Conservation (phyloP, 2,113 vertebrate species). For the Chionis minor region DNA sequence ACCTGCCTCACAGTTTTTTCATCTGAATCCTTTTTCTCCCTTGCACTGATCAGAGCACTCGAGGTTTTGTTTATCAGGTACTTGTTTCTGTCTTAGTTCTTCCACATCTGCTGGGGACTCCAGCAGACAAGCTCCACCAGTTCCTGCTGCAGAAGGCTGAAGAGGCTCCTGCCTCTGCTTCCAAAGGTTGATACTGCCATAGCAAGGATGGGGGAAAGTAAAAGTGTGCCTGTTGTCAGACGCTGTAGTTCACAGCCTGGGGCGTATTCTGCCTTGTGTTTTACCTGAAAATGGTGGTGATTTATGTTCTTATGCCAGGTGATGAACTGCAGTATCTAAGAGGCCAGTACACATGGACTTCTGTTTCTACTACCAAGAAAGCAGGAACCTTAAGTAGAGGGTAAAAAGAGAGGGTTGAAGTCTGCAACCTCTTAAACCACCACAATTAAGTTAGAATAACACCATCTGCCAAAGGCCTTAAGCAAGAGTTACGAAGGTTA, state of each 20-base stretch:
- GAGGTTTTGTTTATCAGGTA: neutral
- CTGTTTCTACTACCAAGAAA: neutral
- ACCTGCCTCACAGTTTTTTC: neutral
- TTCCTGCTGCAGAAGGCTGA: neutral
- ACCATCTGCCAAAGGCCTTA: neutral
- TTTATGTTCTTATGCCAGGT: neutral
- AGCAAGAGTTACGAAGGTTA: neutral
- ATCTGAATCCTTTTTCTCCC: neutral
- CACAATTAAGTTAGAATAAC: neutral
- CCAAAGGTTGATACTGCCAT: neutral
- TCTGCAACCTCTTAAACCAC: neutral
- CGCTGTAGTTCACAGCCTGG: neutral
- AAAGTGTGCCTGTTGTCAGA: neutral
- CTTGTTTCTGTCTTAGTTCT: neutral
- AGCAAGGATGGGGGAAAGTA: neutral
- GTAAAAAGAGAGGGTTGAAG: neutral
- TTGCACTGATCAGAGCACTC: neutral
- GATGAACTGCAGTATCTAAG: neutral
- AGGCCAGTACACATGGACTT: neutral
- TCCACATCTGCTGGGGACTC: neutral
- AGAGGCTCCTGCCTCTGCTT: neutral
- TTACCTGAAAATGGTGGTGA: neutral
- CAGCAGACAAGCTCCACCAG: neutral
- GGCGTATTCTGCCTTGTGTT: neutral
- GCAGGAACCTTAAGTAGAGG: neutral